Base-by-base conservation (phyloP, 1,140 invertebrate genomes). In the Drosophila orosa region DNA sequence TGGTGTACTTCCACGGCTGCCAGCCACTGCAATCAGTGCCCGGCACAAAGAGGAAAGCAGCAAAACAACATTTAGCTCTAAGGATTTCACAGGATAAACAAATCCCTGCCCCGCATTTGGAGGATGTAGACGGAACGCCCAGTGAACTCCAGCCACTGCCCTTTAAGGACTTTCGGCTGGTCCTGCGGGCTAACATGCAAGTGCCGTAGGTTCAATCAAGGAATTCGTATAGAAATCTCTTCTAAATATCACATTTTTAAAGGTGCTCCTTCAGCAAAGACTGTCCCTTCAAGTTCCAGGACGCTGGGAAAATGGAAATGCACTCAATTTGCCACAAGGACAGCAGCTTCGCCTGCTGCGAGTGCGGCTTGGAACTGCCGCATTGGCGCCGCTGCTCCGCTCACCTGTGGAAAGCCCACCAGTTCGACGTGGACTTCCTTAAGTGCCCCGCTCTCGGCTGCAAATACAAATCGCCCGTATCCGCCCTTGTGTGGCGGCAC, bases 361-460 rank as follows among this genome's bases (percentile, higher is more conserved):
- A 93, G 42, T 95, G 94, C 62, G 92, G 93, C 17, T 63, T 91
- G 50, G 92, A 92, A 61, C 92, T 93, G 76, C 79, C 92, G 0
- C 93, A 94, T 57, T 96, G 95, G 95, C 91, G 93, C 12, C 90
- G 93, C 6, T 94, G 95, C 67, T 93, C 94, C 7, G 91, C 93
- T 65, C 96, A 96, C 92, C 85, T 96, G 59, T 96, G 95, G 95
- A 94, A 94, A 74, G 91, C 92, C 3, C 95, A 96, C 91, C 92
- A 94, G 74, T 91, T 94, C 27, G 95, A 96, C 89, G 93, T 94
- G 69, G 95, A 95, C 79, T 85, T 96, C 13, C 92, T 95, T 45
- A 92, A 93, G 10, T 96, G 95, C 90, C 93, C 94, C 25, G 91
- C 93, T 39, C 95, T 94, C 50, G 83, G 93, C 42, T 96, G 95